Conservation (phyloP, 2,113 vertebrate genomes). For the Erpornis zantholeuca region DNA sequence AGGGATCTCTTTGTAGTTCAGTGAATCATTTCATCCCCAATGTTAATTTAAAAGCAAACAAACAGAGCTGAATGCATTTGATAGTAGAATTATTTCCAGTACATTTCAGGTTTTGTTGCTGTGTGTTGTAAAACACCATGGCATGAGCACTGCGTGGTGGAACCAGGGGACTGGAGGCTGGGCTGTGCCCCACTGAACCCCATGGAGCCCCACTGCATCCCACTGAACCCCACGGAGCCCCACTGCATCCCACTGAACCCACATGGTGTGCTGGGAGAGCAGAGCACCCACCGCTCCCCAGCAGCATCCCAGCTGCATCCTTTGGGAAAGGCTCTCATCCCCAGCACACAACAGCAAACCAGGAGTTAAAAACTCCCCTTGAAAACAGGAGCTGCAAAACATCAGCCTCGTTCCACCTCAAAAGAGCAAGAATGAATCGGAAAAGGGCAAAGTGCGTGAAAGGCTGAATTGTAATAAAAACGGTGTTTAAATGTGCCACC, state of each 20-base stretch:
- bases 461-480: conserved; percentile 58
- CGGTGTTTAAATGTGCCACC: conserved; percentile 35
- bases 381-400: conserved; percentile 19
- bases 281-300: accelerated
- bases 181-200: not conserved
- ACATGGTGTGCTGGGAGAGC: accelerated
- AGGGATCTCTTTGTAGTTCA: conserved; percentile 61
- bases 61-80: conserved; percentile 44
- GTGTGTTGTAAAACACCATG: not conserved
- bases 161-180: not conserved
- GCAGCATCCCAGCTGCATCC: not conserved
- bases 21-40: conserved; percentile 47
- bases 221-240: not conserved
- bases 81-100: conserved; percentile 47
- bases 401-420: conserved; percentile 48
- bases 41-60: conserved; percentile 66
- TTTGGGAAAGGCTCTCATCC: not conserved
- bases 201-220: not conserved
- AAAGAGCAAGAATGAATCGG: conserved; percentile 62
- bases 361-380: conserved; percentile 9
- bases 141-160: accelerated
- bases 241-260: not conserved
- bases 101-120: conserved; percentile 10
- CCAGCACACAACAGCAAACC: accelerated
- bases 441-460: conserved; percentile 53